Base-by-base conservation (phyloP, 1,140 invertebrate species). In the Kradibia gibbosae region DNA sequence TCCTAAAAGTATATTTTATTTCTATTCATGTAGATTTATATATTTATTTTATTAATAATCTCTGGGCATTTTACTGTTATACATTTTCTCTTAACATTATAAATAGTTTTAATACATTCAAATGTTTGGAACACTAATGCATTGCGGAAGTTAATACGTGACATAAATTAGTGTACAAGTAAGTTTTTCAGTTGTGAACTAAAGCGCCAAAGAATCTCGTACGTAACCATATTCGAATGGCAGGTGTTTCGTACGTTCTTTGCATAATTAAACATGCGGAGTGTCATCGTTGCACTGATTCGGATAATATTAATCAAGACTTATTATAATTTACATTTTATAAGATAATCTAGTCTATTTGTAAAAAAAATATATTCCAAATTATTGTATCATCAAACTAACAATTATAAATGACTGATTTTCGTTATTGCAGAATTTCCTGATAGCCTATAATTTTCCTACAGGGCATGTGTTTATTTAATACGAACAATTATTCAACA, bases 91-190 rank as follows among this genome's bases (percentile, higher is more conserved):
- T 8, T 8, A 5, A 45, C 42, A 20, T 20, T 57, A 20, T 57
- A 57, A 13, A 57, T 57, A 34, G 50, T 76, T 48, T 76, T 28
- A 39, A 0, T 50, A 34, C 39, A 60, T 72, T 73, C 17, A 72
- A 79, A 72, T 80, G 36, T 80, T 73, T 28, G 11, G 42, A 55
- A 8, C 42, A 50, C 45, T 65, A 70, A 67, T 70, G 72, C 45
- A 53, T 81, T 67, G 60, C 79, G 79, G 71, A 81, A 75, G 71
- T 75, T 65, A 28, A 73, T 67, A 67, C 57, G 79, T 81, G 79
- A 75, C 72, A 73, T 81, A 81, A 81, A 81, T 81, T 75, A 75
- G 45, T n/a, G 76, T 50, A 39, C 65, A n/a, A 71, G 65, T 67
- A 25, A n/a, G n/a, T 10, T n/a, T 50, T 55, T 4, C 50, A 55